Evolutionary conservation across 2,888 invertebrate genomes (phyloP).

Genomic region (Tenthredo distinguenda): DNA sequence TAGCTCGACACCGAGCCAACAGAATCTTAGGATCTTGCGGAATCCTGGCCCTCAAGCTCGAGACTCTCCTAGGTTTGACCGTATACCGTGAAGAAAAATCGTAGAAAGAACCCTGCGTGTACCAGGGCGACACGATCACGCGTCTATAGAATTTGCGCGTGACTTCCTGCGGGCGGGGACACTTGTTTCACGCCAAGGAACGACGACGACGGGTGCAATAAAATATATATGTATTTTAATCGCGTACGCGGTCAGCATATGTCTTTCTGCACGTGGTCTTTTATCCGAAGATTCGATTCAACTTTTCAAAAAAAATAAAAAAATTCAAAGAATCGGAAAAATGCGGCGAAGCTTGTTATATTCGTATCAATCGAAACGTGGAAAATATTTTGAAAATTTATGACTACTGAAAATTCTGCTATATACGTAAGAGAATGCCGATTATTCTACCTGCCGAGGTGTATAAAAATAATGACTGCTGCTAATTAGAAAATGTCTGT

Average conservation of each 20-base stretch:
- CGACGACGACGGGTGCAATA: background rate
- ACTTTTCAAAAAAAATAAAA: background rate
- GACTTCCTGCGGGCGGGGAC: conserved; percentile 46
- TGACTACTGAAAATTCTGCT: background rate
- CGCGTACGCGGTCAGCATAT: conserved; percentile 38
- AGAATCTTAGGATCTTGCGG: conserved; percentile 32
- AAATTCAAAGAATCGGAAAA: background rate
- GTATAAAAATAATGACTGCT: conserved; percentile 10
- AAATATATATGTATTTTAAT: conserved; percentile 15
- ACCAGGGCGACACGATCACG: conserved; percentile 41
- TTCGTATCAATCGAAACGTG: background rate
- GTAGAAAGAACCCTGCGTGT: conserved; percentile 4
- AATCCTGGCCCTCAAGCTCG: background rate
- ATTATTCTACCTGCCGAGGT: background rate
- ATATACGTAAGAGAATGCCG: conserved; percentile 5
- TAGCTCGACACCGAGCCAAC: conserved; percentile 37
- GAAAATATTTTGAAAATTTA: background rate
- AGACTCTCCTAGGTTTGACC: conserved; percentile 27
- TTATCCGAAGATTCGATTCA: background rate
- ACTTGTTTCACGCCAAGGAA: conserved; percentile 23
- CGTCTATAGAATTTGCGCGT: conserved; percentile 15
- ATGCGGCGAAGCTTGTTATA: background rate
- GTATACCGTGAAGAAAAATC: conserved; percentile 8
- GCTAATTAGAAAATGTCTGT: conserved; percentile 49
- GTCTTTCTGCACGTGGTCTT: background rate